Percentiles rank a stretch among this genome's conserved stretches.
Conservation (phyloP, 2,797 vertebrate species). For the Anguilla megastoma region DNA sequence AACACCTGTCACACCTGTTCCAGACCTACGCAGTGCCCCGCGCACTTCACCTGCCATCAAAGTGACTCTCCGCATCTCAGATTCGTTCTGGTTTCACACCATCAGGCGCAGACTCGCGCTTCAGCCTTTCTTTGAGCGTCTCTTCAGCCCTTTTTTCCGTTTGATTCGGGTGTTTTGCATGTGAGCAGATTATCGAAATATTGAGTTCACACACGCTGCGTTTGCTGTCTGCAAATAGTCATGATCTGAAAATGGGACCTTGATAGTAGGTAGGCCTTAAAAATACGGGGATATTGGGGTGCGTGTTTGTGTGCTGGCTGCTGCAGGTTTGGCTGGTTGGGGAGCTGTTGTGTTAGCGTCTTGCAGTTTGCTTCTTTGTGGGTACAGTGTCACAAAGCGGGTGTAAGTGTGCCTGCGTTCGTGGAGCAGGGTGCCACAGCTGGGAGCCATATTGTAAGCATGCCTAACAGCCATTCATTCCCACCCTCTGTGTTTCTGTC, state of each 20-base stretch:
- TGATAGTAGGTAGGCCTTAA: background rate
- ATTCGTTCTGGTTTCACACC: conserved; percentile 10
- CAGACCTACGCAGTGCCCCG: background rate
- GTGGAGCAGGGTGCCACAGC: background rate
- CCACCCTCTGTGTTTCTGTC: background rate
- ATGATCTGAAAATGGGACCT: background rate
- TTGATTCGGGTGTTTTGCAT: background rate
- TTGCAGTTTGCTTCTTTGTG: background rate
- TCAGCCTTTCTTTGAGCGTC: background rate
- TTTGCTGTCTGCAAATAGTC: background rate
- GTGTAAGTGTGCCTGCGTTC: background rate
- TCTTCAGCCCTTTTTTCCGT: background rate
- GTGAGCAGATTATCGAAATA: background rate
- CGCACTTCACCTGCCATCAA: background rate
- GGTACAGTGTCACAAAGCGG: background rate
- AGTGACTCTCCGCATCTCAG: background rate
- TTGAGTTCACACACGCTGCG: background rate
- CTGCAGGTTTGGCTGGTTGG: background rate
- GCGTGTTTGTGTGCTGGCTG: background rate
- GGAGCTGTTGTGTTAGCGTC: background rate
- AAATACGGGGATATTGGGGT: background rate
- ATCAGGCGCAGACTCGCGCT: background rate
- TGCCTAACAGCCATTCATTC: background rate
- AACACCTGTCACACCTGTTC: background rate
- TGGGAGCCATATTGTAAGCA: background rate